These are phyloP conservation scores for Drosophila sucinea DNA, from an alignment of 1,140 invertebrate genomes.

Conservation along the genomic window DNA sequence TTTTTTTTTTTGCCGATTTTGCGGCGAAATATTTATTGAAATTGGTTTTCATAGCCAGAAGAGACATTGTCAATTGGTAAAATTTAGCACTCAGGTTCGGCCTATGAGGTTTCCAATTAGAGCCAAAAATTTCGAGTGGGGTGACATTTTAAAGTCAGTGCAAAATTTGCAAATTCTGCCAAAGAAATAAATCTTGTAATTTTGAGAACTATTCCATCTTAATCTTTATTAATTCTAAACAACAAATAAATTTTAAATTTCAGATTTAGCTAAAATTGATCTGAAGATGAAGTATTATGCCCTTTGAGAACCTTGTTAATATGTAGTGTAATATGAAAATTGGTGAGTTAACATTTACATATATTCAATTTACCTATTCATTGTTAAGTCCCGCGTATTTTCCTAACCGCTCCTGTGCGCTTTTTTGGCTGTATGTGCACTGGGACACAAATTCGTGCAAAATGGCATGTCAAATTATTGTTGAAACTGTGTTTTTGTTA, in stretches of 20 bases:
- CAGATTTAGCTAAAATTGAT: too few species aligned
- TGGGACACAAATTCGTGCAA: slow-evolving; percentile 4
- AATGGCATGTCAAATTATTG: slow-evolving; percentile 30
- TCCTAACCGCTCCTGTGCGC: not conserved
- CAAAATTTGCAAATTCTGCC: too few species aligned
- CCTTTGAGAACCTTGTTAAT: too few species aligned
- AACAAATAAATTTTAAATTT: too few species aligned
- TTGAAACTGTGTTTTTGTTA: slow-evolving; percentile 38
- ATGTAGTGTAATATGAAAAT: too few species aligned
- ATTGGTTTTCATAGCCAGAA: slow-evolving; percentile 14
- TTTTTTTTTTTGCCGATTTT: slow-evolving; percentile 8
- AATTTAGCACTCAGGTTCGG: not conserved
- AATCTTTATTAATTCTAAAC: too few species aligned
- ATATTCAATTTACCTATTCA: not conserved
- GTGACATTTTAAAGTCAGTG: too few species aligned
- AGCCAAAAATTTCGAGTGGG: too few species aligned
- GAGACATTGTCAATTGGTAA: slow-evolving; percentile 33
- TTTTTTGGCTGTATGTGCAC: not conserved
- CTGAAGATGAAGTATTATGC: too few species aligned
- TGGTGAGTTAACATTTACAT: too few species aligned
- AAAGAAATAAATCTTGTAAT: too few species aligned
- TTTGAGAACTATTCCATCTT: too few species aligned
- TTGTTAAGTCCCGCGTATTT: not conserved
- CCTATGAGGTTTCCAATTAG: not conserved
- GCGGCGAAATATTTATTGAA: slow-evolving; percentile 17